These are phyloP conservation scores for Apostichopus leukothele DNA, from an alignment of 53 echinoderm and acorn worm species.

Conservation along the genomic window DNA sequence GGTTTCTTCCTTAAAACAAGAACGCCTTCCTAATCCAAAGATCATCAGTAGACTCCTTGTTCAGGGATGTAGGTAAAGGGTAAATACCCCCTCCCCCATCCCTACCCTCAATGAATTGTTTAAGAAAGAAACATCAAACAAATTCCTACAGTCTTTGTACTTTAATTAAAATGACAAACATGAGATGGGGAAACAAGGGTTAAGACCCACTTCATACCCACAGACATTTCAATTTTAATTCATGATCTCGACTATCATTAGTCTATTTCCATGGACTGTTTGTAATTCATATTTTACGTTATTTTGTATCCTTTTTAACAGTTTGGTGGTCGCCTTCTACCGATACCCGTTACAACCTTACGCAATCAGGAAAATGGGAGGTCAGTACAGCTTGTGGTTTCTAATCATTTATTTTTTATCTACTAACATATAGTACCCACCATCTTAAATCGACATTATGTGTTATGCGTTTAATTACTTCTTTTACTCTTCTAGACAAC, in stretches of 20 bases:
- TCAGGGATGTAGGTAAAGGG: too few relatives aligned
- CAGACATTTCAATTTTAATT: neutral
- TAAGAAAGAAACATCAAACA: neutral
- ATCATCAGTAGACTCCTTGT: too few relatives aligned
- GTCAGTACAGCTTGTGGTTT: neutral
- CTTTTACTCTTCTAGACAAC: too few relatives aligned
- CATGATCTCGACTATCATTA: neutral
- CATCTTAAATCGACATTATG: too few relatives aligned
- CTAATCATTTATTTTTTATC: too few relatives aligned
- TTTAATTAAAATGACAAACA: neutral
- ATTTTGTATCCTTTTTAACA: neutral
- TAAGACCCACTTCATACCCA: neutral
- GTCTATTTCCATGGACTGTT: neutral
- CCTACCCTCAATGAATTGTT: neutral
- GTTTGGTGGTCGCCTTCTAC: neutral
- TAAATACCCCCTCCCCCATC: too few relatives aligned
- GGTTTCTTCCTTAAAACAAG: too few relatives aligned
- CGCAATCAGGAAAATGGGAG: neutral
- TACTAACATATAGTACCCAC: too few relatives aligned
- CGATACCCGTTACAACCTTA: neutral
- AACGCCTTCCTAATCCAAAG: too few relatives aligned
- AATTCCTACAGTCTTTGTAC: neutral
- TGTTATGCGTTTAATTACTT: too few relatives aligned
- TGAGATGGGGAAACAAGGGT: neutral
- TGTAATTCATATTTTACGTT: neutral